phyloP scores from a whole-genome alignment of 1,140 invertebrate species.

The Conopomorpha cramerella region DNA sequence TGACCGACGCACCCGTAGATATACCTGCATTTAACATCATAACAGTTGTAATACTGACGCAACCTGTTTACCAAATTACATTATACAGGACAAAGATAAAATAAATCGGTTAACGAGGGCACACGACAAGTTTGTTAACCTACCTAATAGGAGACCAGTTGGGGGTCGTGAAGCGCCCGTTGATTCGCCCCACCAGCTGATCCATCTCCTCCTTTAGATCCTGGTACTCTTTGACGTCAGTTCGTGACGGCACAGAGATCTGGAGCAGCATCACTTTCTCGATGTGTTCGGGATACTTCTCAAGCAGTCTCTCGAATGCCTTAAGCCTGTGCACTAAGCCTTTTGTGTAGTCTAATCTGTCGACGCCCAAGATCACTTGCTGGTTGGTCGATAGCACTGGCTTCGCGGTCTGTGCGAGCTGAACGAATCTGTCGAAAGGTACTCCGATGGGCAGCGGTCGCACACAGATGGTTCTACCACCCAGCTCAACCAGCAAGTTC shows the following conservation, averaged over 20 bases:
- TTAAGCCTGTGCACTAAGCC: slow-evolving; percentile 83
- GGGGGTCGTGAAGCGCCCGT: slow-evolving; percentile 84
- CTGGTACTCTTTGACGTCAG: slow-evolving; percentile 89
- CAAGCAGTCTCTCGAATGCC: slow-evolving; percentile 82
- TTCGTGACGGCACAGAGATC: slow-evolving; percentile 87
- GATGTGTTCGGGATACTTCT: slow-evolving; percentile 84
- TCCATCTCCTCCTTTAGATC: slow-evolving; percentile 91
- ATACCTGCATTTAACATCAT: slow-evolving; percentile 60
- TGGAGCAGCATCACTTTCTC: slow-evolving; percentile 83
- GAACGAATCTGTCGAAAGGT: slow-evolving; percentile 84
- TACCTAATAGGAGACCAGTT: slow-evolving; percentile 88
- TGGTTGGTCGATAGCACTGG: slow-evolving; percentile 73
- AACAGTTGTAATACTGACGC: background rate
- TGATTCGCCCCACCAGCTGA: slow-evolving; percentile 85
- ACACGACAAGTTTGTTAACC: too few species aligned
- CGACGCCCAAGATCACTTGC: slow-evolving; percentile 84
- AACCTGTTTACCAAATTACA: too few species aligned
- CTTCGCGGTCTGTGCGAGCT: slow-evolving; percentile 78
- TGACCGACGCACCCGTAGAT: slow-evolving; percentile 89
- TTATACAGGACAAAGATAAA: too few species aligned
- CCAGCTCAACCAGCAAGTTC: slow-evolving; percentile 84
- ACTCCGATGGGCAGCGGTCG: slow-evolving; percentile 86
- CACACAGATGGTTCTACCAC: slow-evolving; percentile 80
- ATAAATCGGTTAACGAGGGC: too few species aligned
- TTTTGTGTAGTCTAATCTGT: slow-evolving; percentile 90